A percentile compares a stretch with the other conserved stretches of the same genome.
phyloP scores from a whole-genome alignment of 1,140 invertebrate species.

The Medauroidea extradentata region DNA sequence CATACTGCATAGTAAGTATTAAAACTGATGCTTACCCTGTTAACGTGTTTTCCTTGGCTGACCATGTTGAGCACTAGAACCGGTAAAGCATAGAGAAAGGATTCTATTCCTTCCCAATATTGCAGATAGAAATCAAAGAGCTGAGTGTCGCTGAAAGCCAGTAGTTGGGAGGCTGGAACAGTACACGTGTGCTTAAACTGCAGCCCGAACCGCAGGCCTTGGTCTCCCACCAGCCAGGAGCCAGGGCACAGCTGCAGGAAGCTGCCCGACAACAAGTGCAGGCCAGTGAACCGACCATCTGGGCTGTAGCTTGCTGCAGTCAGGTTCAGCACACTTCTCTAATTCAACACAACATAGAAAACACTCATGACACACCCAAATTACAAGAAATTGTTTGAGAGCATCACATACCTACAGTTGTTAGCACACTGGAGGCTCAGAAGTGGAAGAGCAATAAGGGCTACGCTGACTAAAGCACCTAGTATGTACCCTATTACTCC shows the following conservation, averaged over 20 bases:
- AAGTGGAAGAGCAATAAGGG: too few species aligned
- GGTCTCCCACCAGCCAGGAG: conserved; percentile 44
- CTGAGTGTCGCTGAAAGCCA: conserved; percentile 44
- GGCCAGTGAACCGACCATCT: conserved; percentile 28
- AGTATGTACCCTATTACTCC: too few species aligned
- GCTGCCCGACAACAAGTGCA: conserved; percentile 21
- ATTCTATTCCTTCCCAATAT: conserved; percentile 44
- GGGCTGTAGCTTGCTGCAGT: conserved; percentile 27
- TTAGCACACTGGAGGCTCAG: too few species aligned
- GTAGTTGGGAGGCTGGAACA: conserved; percentile 49
- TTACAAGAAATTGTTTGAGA: neutral
- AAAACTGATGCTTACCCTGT: too few species aligned
- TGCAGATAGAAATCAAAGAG: conserved; percentile 56
- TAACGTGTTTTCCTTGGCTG: neutral
- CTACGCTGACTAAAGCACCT: too few species aligned
- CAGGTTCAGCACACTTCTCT: conserved; percentile 47
- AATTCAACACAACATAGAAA: too few species aligned
- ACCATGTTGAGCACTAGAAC: conserved; percentile 46
- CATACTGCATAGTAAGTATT: too few species aligned
- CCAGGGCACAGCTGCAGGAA: conserved; percentile 48
- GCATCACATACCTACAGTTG: neutral
- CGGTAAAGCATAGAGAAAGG: conserved; percentile 53
- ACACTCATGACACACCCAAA: neutral
- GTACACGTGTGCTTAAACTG: conserved; percentile 49
- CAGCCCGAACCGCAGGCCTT: conserved; percentile 53